Evolutionary conservation across 53 echinoderm and acorn worm species (phyloP).

Genomic region (Holothuria scabra): DNA sequence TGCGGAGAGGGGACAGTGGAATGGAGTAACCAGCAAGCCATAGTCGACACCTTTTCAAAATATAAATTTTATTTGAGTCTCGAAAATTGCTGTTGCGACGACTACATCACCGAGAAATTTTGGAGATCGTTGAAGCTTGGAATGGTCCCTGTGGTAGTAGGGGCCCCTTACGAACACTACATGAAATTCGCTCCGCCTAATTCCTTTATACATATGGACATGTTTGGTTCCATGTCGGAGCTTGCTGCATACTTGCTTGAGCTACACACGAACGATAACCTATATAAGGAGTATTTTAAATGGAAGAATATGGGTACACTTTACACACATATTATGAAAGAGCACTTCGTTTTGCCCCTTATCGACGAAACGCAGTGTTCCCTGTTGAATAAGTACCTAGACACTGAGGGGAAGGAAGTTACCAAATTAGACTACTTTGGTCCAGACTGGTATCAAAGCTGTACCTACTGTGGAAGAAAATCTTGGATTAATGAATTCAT

Average conservation of each 20-base stretch:
- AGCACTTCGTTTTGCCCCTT: conserved; percentile 32
- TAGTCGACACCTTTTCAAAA: conserved; percentile 34
- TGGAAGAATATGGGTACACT: conserved; percentile 38
- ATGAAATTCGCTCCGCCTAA: conserved; percentile 34
- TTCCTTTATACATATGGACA: conserved; percentile 45
- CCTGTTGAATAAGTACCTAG: conserved; percentile 20
- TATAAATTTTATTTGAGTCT: conserved; percentile 44
- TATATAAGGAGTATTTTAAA: conserved; percentile 41
- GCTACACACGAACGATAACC: conserved; percentile 42
- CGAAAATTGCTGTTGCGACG: conserved; percentile 44
- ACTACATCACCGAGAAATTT: conserved; percentile 48
- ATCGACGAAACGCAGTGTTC: conserved; percentile 35
- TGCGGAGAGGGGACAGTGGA: conserved; percentile 43
- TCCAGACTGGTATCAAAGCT: conserved; percentile 22
- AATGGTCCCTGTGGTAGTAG: conserved; percentile 43
- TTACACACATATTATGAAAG: conserved; percentile 35
- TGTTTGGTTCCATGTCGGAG: conserved; percentile 36
- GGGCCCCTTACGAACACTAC: conserved; percentile 39
- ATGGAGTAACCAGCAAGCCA: conserved; percentile 46
- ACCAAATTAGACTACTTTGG: conserved; percentile 35
- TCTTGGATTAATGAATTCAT: conserved; percentile 42
- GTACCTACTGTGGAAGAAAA: conserved; percentile 38
- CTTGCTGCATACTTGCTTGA: conserved; percentile 27
- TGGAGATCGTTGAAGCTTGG: conserved; percentile 44
- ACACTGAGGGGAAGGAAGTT: background rate